A percentile compares a stretch with the other conserved stretches of the same genome.
Conservation (phyloP, 2,113 vertebrate genomes). For the Chaenocephalus aceratus region DNA sequence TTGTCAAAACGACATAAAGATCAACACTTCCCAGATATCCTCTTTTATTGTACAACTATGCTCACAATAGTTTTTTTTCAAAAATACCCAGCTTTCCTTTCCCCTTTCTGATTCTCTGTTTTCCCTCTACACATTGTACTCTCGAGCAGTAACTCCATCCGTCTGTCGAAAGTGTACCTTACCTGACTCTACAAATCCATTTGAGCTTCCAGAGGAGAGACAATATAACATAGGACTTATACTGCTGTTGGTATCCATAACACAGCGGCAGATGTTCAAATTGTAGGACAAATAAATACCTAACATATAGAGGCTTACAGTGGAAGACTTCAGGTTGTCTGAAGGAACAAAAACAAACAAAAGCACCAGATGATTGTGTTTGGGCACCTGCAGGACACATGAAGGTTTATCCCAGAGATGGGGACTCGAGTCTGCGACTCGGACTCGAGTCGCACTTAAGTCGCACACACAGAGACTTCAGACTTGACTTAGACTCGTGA, state of each 20-base stretch:
- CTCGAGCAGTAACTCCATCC: conserved; percentile 4
- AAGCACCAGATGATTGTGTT: no score
- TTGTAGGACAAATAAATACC: conserved; percentile 1
- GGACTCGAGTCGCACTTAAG: no score
- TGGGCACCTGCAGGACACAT: no score
- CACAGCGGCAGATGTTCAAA: not conserved
- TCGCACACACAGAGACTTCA: no score
- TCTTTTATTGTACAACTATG: conserved; percentile 22
- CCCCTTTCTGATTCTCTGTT: conserved; percentile 21
- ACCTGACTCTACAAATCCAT: conserved; percentile 45
- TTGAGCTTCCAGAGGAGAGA: not conserved
- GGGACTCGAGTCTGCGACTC: no score
- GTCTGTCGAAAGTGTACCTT: conserved; percentile 45
- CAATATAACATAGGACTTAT: conserved; percentile 15
- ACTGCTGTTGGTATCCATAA: not conserved
- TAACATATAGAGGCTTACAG: not conserved
- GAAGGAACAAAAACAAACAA: not conserved
- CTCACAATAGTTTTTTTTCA: not conserved
- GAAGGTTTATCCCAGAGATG: no score
- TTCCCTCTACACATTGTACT: conserved; percentile 8
- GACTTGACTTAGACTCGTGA: no score
- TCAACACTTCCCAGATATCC: not conserved
- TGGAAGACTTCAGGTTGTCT: no score
- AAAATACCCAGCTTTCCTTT: conserved; percentile 5
- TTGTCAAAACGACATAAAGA: conserved; percentile 27